These are phyloP conservation scores for Sanderia malayensis DNA, from an alignment of 30 jellyfish, hydroid and myxozoan genomes.

Conservation along the genomic window DNA sequence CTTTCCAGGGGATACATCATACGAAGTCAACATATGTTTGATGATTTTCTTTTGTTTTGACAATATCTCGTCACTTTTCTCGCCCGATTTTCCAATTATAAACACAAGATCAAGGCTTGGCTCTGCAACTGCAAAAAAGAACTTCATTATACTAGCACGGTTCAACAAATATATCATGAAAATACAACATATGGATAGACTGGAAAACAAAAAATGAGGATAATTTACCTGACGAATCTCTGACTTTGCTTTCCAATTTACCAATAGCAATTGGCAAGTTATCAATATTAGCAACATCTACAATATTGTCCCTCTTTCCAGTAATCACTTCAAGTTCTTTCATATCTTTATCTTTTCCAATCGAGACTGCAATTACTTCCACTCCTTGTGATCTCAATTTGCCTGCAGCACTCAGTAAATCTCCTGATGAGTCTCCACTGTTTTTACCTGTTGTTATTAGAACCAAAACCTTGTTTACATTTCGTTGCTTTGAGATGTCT, in stretches of 20 bases:
- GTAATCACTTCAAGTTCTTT: conserved; percentile 37
- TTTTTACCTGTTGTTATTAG: conserved; percentile 66
- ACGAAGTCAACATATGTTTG: conserved; percentile 57
- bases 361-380: conserved; percentile 56
- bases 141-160: no score
- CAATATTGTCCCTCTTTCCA: conserved; percentile 29
- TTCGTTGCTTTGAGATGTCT: not conserved
- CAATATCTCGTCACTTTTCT: conserved; percentile 23
- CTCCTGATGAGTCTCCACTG: conserved; percentile 46
- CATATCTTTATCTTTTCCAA: conserved; percentile 47
- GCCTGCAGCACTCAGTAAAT: conserved; percentile 46
- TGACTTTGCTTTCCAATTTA: conserved; percentile 48
- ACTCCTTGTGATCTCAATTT: conserved; percentile 59
- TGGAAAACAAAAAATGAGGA: not conserved
- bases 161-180: no score
- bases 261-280: conserved; percentile 52
- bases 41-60: conserved; percentile 48
- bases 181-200: not conserved
- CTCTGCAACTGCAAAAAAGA: conserved; percentile 11
- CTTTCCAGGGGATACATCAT: conserved; percentile 47
- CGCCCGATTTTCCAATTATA: conserved; percentile 66
- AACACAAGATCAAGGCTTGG: conserved; percentile 73
- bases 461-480: conserved; percentile 26
- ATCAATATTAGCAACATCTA: conserved; percentile 36
- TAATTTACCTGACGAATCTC: conserved; percentile 52